Evolutionary conservation across 2,888 invertebrate genomes (phyloP).

Genomic region (Dyspetes luteomarginatus): DNA sequence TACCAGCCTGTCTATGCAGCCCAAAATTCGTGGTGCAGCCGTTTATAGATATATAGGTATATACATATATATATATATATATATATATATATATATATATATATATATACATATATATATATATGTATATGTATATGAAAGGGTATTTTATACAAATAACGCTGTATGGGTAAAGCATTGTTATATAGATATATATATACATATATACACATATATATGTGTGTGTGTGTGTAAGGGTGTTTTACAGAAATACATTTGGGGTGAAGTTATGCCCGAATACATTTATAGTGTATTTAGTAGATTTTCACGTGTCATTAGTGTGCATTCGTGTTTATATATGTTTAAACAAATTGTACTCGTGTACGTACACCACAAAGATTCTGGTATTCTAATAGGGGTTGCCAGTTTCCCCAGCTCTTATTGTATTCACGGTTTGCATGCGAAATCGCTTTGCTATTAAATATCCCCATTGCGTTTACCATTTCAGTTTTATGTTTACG

Average conservation of each 20-base stretch:
- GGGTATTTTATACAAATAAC: too few species aligned
- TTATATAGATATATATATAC: too few species aligned
- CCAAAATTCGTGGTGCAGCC: too few species aligned
- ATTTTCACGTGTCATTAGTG: not conserved
- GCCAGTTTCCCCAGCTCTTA: constrained; percentile 55
- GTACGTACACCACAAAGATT: too few species aligned
- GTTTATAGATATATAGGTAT: too few species aligned
- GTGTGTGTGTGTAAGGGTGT: not conserved
- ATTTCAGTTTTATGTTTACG: constrained; percentile 78
- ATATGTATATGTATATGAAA: too few species aligned
- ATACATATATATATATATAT: too few species aligned
- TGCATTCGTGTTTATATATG: not conserved
- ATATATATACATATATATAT: too few species aligned
- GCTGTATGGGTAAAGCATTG: too few species aligned
- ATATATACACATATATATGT: not conserved
- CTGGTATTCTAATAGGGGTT: constrained; percentile 28
- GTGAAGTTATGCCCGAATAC: constrained; percentile 3
- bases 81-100: too few species aligned
- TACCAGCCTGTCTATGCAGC: not conserved
- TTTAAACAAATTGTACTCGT: not conserved
- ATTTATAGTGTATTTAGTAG: not conserved
- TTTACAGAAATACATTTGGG: constrained; percentile 4
- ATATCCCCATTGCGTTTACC: constrained; percentile 79
- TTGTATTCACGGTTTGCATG: constrained; percentile 63
- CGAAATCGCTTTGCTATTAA: constrained; percentile 76